These are phyloP conservation scores for Polydrusus cervinus DNA, from an alignment of 2,888 invertebrate genomes.

Conservation along the genomic window DNA sequence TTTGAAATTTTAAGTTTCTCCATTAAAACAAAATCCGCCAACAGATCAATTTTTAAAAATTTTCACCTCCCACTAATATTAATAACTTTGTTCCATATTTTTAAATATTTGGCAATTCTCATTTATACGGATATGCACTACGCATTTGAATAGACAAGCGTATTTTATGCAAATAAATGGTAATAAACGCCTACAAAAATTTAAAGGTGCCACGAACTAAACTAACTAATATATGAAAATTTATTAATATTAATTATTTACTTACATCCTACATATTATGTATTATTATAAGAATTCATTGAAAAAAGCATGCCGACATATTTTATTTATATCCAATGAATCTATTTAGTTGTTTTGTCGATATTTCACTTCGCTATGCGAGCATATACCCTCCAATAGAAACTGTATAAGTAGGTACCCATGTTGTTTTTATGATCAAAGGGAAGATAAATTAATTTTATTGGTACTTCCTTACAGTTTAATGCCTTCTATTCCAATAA, in stretches of 20 bases:
- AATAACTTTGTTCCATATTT: slow-evolving; percentile 1
- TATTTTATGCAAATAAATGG: slow-evolving; percentile 26
- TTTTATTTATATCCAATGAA: not conserved
- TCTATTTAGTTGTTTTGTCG: slow-evolving; percentile 41
- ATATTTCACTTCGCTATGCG: too few relatives aligned
- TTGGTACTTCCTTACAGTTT: too few relatives aligned
- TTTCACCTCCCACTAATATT: not conserved
- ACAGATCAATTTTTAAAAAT: not conserved
- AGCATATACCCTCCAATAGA: too few relatives aligned
- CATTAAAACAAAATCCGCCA: too few relatives aligned
- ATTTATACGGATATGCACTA: slow-evolving; percentile 16
- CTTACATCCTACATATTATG: slow-evolving; percentile 37
- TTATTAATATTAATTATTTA: slow-evolving; percentile 19
- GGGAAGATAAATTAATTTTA: too few relatives aligned
- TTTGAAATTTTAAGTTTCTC: too few relatives aligned
- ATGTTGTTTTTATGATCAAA: too few relatives aligned
- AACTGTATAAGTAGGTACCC: too few relatives aligned
- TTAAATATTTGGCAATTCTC: slow-evolving; percentile 12
- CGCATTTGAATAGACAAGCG: slow-evolving; percentile 7
- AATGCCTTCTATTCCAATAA: too few relatives aligned
- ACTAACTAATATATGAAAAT: slow-evolving; percentile 31
- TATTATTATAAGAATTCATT: not conserved
- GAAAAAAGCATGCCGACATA: not conserved
- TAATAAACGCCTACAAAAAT: slow-evolving; percentile 27
- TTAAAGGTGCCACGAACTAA: slow-evolving; percentile 28